Evolutionary conservation across 2,113 vertebrate species (phyloP), one percentile per base, ranked within the genome.

Genomic region (Trogon surrucura): DNA sequence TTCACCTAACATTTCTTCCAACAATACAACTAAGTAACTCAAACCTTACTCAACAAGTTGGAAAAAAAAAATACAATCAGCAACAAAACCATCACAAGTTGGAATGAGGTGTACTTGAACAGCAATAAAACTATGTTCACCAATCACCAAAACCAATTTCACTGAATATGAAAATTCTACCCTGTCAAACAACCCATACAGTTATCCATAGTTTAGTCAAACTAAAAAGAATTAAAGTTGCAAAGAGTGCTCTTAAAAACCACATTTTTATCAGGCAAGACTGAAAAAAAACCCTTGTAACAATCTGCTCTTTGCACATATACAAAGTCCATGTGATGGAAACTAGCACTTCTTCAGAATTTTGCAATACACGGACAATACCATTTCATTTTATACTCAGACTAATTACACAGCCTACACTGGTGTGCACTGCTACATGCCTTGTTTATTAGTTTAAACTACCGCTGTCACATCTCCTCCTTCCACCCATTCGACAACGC

Each of bases 111-210:
- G 56, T 67, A 83, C 64, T 66, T 66, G 29, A 87, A 86, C 87
- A 65, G 61, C 86, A 89, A 91, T 41, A 64, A 48, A 92, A 92
- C 38, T 80, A 45, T 69, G 82, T 94, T 57, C 79, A 94, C 51
- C 64, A 75, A 29, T 75, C 85, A 95, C 78, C 41, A 57, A 78
- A 91, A 74, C 18, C 26, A 73, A 18, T 60, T 60, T 88, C 62
- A 92, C 36, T 29, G 73, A 80, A 86, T 44, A 85, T 36, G 16
- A 83, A 91, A 70, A 72, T 64, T 67, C 38, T 82, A 93, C 41
- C 51, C 61, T 88, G 32, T 61, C 64, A 66, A 32, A 77, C 36
- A 91, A 80, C 16, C 34, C 22, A 85, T n/a, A 44, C 16, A 93
- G 80, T 50, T 88, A 82, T 69, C 89, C 41, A 62, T 77, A 88